Evolutionary conservation across 2,888 invertebrate species (phyloP).

Genomic region (Coenonympha glycerion): DNA sequence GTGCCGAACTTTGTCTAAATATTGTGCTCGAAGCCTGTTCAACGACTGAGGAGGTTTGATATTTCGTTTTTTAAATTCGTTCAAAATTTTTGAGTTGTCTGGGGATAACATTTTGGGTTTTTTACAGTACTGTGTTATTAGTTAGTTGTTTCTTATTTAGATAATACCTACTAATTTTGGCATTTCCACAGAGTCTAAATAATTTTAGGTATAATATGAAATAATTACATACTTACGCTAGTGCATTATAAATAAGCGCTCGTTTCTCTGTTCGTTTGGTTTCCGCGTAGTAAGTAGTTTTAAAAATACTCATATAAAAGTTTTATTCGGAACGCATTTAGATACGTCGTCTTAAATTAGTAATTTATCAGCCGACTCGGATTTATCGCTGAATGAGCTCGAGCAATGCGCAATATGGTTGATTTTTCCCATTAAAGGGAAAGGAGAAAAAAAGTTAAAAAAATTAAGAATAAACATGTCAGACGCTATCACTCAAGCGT

Average conservation of each 20-base stretch:
- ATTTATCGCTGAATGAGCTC: constrained; percentile 5
- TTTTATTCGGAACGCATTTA: constrained; percentile 27
- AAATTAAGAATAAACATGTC: constrained; percentile 24
- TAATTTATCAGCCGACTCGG: constrained; percentile 27
- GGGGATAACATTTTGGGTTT: too few species aligned
- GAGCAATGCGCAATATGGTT: constrained; percentile 12
- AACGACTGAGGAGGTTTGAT: background rate
- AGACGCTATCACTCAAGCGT: constrained; percentile 48
- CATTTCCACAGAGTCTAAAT: too few species aligned
- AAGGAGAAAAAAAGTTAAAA: too few species aligned
- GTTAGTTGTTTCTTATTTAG: too few species aligned
- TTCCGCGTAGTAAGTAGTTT: constrained; percentile 10
- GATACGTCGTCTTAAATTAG: constrained; percentile 31
- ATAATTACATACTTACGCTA: background rate
- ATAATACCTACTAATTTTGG: too few species aligned
- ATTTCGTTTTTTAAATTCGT: background rate
- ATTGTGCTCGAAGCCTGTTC: constrained; percentile 32
- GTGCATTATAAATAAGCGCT: background rate
- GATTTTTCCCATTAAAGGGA: constrained; percentile 15
- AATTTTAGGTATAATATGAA: too few species aligned
- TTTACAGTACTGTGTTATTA: too few species aligned
- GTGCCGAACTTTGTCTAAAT: constrained; percentile 63
- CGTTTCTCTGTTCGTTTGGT: constrained; percentile 7
- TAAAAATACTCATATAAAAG: constrained; percentile 3
- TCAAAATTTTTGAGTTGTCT: too few species aligned